phyloP scores from a whole-genome alignment of 2,113 vertebrate species.

The Phalacrocorax pelagicus region DNA sequence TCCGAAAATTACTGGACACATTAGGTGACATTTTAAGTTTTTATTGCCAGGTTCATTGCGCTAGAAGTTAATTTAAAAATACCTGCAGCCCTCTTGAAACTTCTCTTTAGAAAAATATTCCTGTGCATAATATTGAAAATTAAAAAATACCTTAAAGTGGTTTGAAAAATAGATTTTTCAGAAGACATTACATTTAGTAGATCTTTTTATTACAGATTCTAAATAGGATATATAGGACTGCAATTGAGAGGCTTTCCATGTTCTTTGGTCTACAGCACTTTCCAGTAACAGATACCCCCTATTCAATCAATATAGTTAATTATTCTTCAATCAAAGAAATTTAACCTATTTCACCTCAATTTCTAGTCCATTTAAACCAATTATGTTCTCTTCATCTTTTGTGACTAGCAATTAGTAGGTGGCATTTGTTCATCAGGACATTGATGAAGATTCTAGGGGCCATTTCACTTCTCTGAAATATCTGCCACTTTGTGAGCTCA shows the following conservation, averaged over 20 bases:
- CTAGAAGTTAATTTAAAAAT: neutral
- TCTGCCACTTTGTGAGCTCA: neutral
- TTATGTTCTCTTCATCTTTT: neutral
- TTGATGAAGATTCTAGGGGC: neutral
- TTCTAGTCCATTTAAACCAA: neutral
- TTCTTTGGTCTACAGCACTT: neutral
- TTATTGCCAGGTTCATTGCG: neutral
- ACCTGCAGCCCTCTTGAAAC: neutral
- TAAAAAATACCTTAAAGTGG: neutral
- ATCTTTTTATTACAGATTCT: neutral
- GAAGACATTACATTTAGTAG: neutral
- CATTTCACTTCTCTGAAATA: neutral
- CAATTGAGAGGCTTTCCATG: neutral
- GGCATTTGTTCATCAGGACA: neutral
- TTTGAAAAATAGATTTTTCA: neutral
- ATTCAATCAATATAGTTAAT: neutral
- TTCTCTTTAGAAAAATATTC: neutral
- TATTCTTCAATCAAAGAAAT: neutral
- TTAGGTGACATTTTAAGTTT: neutral
- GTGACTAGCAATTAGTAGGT: neutral
- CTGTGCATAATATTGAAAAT: neutral
- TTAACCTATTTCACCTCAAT: neutral
- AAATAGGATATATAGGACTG: neutral
- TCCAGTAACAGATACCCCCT: neutral
- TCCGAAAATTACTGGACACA: neutral